These are phyloP conservation scores for Cephus runcator DNA, from an alignment of 2,888 invertebrate genomes.

Conservation along the genomic window DNA sequence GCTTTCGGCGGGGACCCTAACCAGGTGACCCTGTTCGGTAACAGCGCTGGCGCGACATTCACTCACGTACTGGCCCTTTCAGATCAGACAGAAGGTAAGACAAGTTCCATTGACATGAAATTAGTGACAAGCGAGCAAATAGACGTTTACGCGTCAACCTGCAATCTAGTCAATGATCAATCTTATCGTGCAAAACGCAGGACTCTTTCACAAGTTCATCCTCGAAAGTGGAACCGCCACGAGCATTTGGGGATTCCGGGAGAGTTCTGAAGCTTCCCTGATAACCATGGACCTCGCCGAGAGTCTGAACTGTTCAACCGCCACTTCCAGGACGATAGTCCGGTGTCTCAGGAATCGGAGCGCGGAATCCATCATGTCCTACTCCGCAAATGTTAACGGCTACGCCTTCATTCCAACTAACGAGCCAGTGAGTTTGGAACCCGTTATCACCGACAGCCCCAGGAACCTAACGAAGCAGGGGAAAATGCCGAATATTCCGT, in stretches of 20 bases:
- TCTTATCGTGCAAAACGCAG: neutral
- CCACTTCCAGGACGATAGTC: conserved; percentile 23
- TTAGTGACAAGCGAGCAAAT: no score
- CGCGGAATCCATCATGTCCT: conserved; percentile 6
- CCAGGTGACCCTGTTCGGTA: conserved; percentile 33
- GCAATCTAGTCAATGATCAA: no score
- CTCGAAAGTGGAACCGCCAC: conserved; percentile 4
- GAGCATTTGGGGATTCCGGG: no score
- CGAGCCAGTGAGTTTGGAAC: conserved; percentile 30
- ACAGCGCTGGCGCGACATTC: conserved; percentile 15
- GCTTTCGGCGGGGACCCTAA: conserved; percentile 36
- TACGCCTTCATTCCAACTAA: conserved; percentile 16
- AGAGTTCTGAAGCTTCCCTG: neutral
- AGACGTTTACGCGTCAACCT: no score
- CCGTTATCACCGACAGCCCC: conserved; percentile 33
- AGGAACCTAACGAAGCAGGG: conserved; percentile 16
- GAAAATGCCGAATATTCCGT: conserved; percentile 31
- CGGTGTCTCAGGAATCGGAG: conserved; percentile 26
- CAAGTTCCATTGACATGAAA: neutral
- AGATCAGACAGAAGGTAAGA: neutral
- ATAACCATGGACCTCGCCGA: neutral
- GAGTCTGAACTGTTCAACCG: conserved; percentile 26
- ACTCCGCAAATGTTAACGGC: no score
- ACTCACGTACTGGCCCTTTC: conserved; percentile 13
- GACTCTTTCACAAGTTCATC: conserved; percentile 10